Conservation (phyloP, 2,797 vertebrate species). For the Xerus rutilus region DNA sequence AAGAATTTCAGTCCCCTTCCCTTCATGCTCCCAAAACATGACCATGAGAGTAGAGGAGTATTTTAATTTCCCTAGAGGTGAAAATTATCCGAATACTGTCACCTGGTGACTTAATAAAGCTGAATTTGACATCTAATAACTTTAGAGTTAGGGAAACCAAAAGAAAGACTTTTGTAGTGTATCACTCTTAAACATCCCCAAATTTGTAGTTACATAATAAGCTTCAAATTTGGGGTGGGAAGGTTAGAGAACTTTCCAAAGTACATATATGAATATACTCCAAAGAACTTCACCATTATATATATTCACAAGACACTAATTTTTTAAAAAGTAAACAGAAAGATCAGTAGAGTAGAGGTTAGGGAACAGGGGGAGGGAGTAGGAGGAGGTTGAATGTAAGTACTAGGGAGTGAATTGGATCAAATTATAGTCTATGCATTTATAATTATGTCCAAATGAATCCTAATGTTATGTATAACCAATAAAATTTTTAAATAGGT, state of each 20-base stretch:
- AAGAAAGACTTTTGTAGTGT: neutral
- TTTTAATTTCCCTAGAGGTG: constrained; percentile 29
- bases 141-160: constrained; percentile 2
- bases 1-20: neutral
- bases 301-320: no score
- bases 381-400: no score
- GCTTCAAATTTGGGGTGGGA: neutral
- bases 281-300: no score
- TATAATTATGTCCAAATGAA: no score
- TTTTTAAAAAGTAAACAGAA: no score
- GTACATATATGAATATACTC: no score
- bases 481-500: neutral
- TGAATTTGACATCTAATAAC: constrained; percentile 21
- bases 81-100: neutral
- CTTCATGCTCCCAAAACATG: neutral
- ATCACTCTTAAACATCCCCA: neutral
- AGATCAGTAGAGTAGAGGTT: no score
- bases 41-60: neutral
- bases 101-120: constrained; percentile 52
- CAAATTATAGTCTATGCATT: no score
- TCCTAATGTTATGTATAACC: no score
- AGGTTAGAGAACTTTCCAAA: no score
- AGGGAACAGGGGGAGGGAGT: no score
- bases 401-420: no score
- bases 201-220: constrained; percentile 22